phyloP scores from a whole-genome alignment of 2,797 vertebrate species.

The Ispidina picta region DNA sequence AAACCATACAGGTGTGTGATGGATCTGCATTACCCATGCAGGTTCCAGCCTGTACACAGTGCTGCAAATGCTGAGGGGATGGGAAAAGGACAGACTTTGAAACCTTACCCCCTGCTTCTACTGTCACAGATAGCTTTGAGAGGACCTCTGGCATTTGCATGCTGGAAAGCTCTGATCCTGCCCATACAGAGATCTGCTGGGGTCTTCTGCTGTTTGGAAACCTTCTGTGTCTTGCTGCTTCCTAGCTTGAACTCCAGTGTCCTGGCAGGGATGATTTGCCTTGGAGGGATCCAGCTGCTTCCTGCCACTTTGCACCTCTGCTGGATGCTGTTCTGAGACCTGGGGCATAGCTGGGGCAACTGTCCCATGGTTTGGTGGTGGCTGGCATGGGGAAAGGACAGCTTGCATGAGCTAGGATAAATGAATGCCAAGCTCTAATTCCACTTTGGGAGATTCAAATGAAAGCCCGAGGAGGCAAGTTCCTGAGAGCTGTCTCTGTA shows the following conservation, averaged over 20 bases:
- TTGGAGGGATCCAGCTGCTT: not conserved
- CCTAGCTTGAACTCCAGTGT: not conserved
- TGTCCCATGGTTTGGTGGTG: rapidly evolving
- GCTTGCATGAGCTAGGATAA: not conserved
- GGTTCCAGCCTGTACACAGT: not conserved
- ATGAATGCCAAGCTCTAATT: not conserved
- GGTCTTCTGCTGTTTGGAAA: not conserved
- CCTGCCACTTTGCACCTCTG: not conserved
- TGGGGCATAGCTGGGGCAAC: not conserved
- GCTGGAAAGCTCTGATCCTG: not conserved
- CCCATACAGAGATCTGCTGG: not conserved
- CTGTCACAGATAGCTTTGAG: not conserved
- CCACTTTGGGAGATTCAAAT: not conserved
- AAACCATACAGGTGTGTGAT: not conserved
- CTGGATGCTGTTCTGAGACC: not conserved
- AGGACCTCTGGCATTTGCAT: not conserved
- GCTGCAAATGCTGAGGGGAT: not conserved
- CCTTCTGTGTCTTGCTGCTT: not conserved
- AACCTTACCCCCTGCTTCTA: not conserved
- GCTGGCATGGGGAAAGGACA: not conserved
- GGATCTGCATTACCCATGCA: not conserved
- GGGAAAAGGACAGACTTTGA: not conserved
- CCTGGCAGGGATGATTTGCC: not conserved
- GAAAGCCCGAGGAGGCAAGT: not conserved
- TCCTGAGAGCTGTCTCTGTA: not conserved